A percentile compares a stretch with the other conserved stretches of the same genome.
Evolutionary conservation across 2,113 vertebrate genomes (phyloP).

Genomic region (Planiliza haematocheilus): DNA sequence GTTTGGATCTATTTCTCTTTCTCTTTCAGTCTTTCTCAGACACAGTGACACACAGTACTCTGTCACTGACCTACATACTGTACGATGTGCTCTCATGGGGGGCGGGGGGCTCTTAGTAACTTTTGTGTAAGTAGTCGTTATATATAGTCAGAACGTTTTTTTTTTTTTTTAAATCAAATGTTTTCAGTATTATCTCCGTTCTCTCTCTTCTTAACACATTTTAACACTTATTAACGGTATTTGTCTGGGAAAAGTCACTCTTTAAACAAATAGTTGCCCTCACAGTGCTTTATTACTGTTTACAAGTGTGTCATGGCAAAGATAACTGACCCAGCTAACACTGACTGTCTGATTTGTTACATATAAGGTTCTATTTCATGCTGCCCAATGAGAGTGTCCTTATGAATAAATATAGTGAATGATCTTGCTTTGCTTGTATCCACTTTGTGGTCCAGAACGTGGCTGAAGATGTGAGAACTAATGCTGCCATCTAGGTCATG

Average conservation of each 20-base stretch:
- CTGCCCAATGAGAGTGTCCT: no score
- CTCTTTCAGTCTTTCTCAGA: constrained; percentile 6
- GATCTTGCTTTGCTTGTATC: no score
- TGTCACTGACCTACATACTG: background rate
- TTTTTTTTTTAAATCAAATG: no score
- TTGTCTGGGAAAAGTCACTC: background rate
- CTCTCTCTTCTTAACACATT: no score
- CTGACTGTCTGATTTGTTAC: no score
- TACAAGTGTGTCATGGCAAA: constrained; percentile 20
- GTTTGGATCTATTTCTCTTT: constrained; percentile 10
- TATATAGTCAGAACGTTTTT: background rate
- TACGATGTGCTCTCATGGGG: background rate
- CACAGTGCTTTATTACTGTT: no score
- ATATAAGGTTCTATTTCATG: background rate
- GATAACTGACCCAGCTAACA: background rate
- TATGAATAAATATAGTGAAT: no score
- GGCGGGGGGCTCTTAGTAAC: background rate
- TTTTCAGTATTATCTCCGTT: background rate
- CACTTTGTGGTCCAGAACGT: no score
- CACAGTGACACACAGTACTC: background rate
- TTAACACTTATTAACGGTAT: background rate
- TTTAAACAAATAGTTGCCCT: no score
- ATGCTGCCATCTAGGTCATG: no score
- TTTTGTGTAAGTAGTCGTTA: background rate
- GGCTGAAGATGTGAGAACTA: no score